Conservation (phyloP, 2,888 invertebrate species). For the Drosophila seclusa region DNA sequence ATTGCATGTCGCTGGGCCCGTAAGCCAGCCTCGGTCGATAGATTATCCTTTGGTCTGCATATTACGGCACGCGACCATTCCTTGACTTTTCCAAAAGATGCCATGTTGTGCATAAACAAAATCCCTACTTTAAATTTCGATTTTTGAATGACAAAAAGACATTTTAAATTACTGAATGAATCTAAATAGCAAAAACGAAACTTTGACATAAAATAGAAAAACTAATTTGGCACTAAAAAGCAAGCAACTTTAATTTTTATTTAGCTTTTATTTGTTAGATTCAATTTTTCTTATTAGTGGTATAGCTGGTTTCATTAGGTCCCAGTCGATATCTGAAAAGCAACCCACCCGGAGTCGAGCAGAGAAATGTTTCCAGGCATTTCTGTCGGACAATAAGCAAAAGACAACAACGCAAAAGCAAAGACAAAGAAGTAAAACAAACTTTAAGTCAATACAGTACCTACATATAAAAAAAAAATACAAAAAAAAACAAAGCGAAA, state of each 20-base stretch:
- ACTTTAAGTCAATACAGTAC: conserved; percentile 76
- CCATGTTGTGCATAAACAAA: neutral
- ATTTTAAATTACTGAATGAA: neutral
- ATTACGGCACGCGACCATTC: conserved; percentile 64
- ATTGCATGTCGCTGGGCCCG: conserved; percentile 40
- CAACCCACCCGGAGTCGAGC: conserved; percentile 40
- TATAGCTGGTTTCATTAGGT: neutral
- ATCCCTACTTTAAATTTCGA: conserved; percentile 7
- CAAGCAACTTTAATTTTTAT: neutral
- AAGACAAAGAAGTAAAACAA: conserved; percentile 72
- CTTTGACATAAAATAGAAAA: neutral
- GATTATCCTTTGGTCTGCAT: conserved; percentile 64
- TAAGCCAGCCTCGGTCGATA: conserved; percentile 57
- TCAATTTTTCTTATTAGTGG: neutral
- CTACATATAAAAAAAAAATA: conserved; percentile 55
- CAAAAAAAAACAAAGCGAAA: conserved; percentile 28
- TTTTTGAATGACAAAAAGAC: neutral
- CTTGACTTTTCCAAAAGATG: conserved; percentile 16
- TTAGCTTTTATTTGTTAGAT: neutral
- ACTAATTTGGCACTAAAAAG: neutral
- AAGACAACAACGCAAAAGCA: conserved; percentile 39
- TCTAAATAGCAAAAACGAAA: neutral
- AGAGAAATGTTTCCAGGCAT: conserved; percentile 70
- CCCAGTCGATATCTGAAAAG: conserved; percentile 29
- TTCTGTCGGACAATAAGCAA: conserved; percentile 63